Evolutionary conservation across 2,888 invertebrate genomes (phyloP).

Genomic region (Heteromurus nitidus): DNA sequence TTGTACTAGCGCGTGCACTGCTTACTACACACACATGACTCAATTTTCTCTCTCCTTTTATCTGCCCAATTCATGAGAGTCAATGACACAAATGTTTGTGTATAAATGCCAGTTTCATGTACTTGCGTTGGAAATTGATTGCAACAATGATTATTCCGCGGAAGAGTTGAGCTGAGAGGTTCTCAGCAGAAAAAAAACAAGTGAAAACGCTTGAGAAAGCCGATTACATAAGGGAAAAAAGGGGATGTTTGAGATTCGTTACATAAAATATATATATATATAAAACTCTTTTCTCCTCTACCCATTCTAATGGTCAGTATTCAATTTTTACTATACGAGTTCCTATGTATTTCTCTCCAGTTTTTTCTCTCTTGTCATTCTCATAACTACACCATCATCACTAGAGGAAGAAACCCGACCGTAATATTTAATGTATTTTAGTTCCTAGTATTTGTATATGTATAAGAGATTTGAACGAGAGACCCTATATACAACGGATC

Average conservation of each 20-base stretch:
- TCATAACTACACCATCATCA: neutral
- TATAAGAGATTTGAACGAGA: too few relatives aligned
- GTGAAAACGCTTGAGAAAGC: conserved; percentile 16
- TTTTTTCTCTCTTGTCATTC: conserved; percentile 32
- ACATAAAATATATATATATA: neutral
- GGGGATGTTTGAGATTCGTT: conserved; percentile 1
- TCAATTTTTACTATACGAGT: too few relatives aligned
- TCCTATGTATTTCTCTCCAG: too few relatives aligned
- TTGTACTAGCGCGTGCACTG: too few relatives aligned
- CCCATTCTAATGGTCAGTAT: too few relatives aligned
- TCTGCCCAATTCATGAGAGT: conserved; percentile 5
- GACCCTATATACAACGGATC: conserved; percentile 8
- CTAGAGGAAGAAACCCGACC: too few relatives aligned
- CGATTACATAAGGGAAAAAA: neutral
- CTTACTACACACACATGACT: too few relatives aligned
- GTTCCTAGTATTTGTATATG: too few relatives aligned
- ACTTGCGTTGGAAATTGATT: conserved; percentile 24
- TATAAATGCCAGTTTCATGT: conserved; percentile 34
- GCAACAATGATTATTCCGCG: conserved; percentile 34
- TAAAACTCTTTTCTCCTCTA: too few relatives aligned
- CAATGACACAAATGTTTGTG: conserved; percentile 18
- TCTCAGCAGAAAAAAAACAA: neutral
- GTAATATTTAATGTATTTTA: too few relatives aligned
- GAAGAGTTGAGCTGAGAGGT: neutral
- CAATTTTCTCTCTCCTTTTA: conserved; percentile 2